Evolutionary conservation across 2,113 vertebrate genomes (phyloP), one percentile per base, ranked within the genome.

Genomic region (Phoenicopterus ruber): DNA sequence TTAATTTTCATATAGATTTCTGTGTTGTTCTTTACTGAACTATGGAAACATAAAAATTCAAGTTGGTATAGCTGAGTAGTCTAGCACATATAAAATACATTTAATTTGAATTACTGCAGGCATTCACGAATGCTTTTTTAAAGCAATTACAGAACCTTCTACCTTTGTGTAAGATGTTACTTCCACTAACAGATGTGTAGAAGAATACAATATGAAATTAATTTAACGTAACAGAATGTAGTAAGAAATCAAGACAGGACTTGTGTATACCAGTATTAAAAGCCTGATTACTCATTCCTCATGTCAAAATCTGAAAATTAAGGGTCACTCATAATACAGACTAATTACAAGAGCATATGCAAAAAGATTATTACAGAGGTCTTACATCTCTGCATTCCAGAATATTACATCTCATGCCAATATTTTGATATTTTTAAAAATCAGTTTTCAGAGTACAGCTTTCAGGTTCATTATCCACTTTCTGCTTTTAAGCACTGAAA

Each of bases 221-320:
- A 90, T 69, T 80, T 70, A 78, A 89, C 13, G 7, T 32, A 76
- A 87, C n/a, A 81, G 36, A 85, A 93, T 52, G 31, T 13, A 77
- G 25, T 11, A 82, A 85, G 78, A 95, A 38, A 82, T 90, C 36
- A 76, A 93, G 78, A 44, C n/a, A 74, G n/a, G 38, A 65, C 13
- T 72, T 63, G 28, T 17, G 5, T 21, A 42, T 38, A 28, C 9
- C 52, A 85, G 31, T 61, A 91, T 28, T 72, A 57, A 78, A 94
- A 84, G 24, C 24, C 34, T 52, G 24, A 82, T 65, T 72, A 82
- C 25, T 79, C 46, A 81, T 47, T 88, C 47, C 24, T 80, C 25
- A 16, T 17, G 54, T 86, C 42, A 92, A 96, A 91, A 91, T 78
- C n/a, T 84, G 47, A 88, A 95, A 96, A 84, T 83, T 59, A 79